Percentiles rank a stretch among this genome's conserved stretches.
Evolutionary conservation across 2,888 invertebrate species (phyloP).

Genomic region (Diadromus collaris): DNA sequence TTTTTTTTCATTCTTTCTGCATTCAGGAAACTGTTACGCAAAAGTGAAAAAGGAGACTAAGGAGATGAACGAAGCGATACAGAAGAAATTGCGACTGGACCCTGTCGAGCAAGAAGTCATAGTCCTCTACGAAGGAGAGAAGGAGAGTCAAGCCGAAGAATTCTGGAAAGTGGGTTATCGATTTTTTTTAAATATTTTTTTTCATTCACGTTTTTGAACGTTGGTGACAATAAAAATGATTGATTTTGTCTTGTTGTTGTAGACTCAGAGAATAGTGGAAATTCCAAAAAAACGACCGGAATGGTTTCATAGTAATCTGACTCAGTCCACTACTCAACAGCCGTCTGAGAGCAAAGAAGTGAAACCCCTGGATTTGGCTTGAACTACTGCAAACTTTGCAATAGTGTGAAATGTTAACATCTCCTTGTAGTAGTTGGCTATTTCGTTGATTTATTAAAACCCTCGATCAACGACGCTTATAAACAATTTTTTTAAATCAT

Average conservation of each 20-base stretch:
- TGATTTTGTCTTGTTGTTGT: constrained; percentile 48
- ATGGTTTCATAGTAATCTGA: constrained; percentile 94
- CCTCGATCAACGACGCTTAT: neutral
- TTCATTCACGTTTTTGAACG: constrained; percentile 14
- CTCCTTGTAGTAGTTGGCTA: neutral
- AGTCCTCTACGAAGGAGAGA: constrained; percentile 93
- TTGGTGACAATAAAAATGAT: constrained; percentile 14
- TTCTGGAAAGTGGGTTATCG: constrained; percentile 78
- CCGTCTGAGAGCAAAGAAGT: constrained; percentile 87
- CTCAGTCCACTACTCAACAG: constrained; percentile 89
- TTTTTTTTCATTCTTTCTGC: constrained; percentile 36
- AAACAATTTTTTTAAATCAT: constrained; percentile 34
- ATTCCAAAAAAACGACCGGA: constrained; percentile 91
- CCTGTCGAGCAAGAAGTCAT: constrained; percentile 93
- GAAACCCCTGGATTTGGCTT: constrained; percentile 88
- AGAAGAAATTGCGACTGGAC: constrained; percentile 85
- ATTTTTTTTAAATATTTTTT: neutral
- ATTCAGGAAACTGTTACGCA: constrained; percentile 91
- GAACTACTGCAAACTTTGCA: constrained; percentile 64
- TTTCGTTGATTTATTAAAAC: constrained; percentile 24
- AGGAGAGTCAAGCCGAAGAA: constrained; percentile 80
- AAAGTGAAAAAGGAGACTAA: constrained; percentile 91
- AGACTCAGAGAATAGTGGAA: constrained; percentile 90
- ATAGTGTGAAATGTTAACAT: neutral
- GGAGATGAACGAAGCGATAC: constrained; percentile 89